Evolutionary conservation across 2,888 invertebrate genomes (phyloP).

Genomic region (Nomada ferruginata): DNA sequence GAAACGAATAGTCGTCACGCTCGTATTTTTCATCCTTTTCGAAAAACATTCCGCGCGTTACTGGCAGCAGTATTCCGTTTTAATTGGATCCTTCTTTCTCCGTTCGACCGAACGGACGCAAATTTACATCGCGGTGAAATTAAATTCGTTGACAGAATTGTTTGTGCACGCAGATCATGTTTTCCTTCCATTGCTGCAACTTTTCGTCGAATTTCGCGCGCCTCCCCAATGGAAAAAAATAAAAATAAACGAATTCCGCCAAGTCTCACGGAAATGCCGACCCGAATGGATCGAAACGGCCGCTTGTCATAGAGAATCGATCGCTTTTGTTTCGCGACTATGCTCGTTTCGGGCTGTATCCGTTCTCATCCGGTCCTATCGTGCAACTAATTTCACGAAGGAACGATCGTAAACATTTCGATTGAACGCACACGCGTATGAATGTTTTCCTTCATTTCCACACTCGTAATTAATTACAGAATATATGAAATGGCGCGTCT

Average conservation of each 20-base stretch:
- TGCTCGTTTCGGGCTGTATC: background rate
- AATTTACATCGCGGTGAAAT: constrained; percentile 55
- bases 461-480: no score
- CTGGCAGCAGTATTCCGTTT: constrained; percentile 31
- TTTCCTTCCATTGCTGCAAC: constrained; percentile 41
- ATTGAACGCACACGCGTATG: no score
- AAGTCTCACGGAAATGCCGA: constrained; percentile 36
- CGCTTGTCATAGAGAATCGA: constrained; percentile 30
- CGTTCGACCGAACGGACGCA: constrained; percentile 31
- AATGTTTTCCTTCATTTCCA: no score
- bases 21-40: constrained; percentile 32
- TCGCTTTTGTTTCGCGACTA: constrained; percentile 42
- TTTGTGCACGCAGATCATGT: constrained; percentile 48
- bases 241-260: constrained; percentile 33
- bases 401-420: background rate
- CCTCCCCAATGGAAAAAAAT: constrained; percentile 17
- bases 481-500: no score
- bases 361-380: background rate
- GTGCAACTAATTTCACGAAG: constrained; percentile 15
- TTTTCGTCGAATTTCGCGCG: constrained; percentile 36
- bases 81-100: constrained; percentile 45
- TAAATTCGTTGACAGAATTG: constrained; percentile 59
- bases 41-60: constrained; percentile 20
- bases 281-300: constrained; percentile 26
- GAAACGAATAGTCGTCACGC: background rate